A percentile compares a stretch with the other conserved stretches of the same genome.
These are phyloP conservation scores for Rhaphigaster nebulosa DNA, from an alignment of 2,888 invertebrate species.

Conservation along the genomic window DNA sequence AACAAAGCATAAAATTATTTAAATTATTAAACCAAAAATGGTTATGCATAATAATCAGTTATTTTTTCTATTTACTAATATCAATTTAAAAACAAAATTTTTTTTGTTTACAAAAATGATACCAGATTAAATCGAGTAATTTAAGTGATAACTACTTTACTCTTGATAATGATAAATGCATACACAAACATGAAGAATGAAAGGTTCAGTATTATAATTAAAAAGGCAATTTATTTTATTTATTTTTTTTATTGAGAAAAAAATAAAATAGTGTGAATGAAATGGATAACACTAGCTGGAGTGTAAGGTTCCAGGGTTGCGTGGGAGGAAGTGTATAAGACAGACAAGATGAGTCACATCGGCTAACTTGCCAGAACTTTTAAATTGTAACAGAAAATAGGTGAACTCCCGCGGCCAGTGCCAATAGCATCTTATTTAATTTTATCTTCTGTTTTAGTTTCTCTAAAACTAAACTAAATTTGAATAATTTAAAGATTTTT, in stretches of 20 bases:
- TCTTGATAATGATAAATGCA: no score
- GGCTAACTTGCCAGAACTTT: constrained; percentile 50
- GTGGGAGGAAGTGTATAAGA: constrained; percentile 43
- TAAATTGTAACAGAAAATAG: constrained; percentile 55
- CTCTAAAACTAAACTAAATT: neutral
- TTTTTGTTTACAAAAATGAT: neutral
- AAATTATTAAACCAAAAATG: neutral
- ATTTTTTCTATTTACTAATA: no score
- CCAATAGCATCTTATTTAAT: constrained; percentile 50
- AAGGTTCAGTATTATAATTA: neutral
- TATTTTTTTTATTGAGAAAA: constrained; percentile 14
- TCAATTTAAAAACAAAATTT: no score
- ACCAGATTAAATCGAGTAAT: neutral
- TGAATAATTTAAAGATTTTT: neutral
- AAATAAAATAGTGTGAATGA: neutral
- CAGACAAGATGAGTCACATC: constrained; percentile 45
- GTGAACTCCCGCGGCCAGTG: neutral
- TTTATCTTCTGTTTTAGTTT: neutral
- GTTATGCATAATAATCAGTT: neutral
- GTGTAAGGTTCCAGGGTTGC: constrained; percentile 44
- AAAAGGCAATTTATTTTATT: neutral
- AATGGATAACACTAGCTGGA: constrained; percentile 19
- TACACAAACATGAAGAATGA: neutral
- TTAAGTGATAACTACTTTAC: neutral
- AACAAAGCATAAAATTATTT: neutral